Evolutionary conservation across 2,113 vertebrate genomes (phyloP).

Genomic region (Centropristis striata): DNA sequence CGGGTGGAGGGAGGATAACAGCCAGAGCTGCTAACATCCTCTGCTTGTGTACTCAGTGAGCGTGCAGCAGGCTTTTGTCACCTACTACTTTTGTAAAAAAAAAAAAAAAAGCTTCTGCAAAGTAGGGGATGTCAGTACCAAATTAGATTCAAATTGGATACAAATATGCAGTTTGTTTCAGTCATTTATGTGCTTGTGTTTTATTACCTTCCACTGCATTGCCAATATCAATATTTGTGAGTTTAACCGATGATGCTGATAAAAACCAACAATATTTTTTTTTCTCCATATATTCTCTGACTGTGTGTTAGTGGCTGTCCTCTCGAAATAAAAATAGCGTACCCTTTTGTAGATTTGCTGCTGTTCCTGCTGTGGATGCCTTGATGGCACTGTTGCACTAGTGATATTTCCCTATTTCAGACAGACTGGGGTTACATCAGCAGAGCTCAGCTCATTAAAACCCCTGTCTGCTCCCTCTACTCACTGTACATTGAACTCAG

Average conservation of each 20-base stretch:
- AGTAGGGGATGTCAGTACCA: neutral
- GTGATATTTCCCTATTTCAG: neutral
- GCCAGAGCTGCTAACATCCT: neutral
- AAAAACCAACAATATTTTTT: neutral
- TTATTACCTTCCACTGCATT: neutral
- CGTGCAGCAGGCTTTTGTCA: neutral
- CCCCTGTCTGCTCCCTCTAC: conserved; percentile 13
- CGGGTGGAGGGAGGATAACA: neutral
- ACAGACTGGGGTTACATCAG: conserved; percentile 42
- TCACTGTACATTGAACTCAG: conserved; percentile 7
- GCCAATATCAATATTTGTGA: neutral
- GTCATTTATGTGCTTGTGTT: neutral
- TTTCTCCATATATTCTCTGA: no score
- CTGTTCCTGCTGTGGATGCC: conserved; percentile 21
- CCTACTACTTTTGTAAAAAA: neutral
- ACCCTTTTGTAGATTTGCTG: neutral
- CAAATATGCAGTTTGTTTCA: neutral
- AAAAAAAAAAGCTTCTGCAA: neutral
- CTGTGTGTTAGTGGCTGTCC: neutral
- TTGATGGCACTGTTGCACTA: conserved; percentile 71
- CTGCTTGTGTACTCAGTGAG: neutral
- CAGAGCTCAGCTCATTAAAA: conserved; percentile 24
- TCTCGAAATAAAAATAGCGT: neutral
- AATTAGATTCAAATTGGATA: neutral
- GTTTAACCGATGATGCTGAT: neutral